Base-by-base conservation (phyloP, 2,888 invertebrate species). In the Aspidiotus destructor region DNA sequence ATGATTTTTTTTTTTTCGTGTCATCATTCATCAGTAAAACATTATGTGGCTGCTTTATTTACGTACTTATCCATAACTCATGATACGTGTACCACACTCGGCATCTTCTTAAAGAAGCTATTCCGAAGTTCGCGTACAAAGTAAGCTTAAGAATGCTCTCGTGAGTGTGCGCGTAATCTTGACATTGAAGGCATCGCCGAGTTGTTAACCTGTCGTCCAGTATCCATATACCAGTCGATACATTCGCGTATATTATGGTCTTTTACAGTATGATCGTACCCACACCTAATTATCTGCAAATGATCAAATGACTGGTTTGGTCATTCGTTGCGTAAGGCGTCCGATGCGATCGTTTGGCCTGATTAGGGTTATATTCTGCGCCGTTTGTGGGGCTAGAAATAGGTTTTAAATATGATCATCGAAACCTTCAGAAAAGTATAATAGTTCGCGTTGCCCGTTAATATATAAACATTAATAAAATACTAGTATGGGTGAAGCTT, bases 401-500 rank as follows among this genome's bases (percentile, higher is more conserved):
- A 28, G 58, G 67, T 28, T 58, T 67, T 58, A 17, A 60, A 60
- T 67, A 60, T 48, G 67, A 67, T 67, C 58, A 48, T 67, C 67
- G 40, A 53, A 67, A 60, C 67, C 67, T 67, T 67, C 67, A 58
- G 67, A 44, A 58, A 44, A 28, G 44, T 67, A 67, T 44, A 52
- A 58, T 58, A 52, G 67, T 58, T 63, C 53, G 41, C 48, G 48
- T n/a, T 63, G 52, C 63, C 63, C 54, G 63, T 63, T 63, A 67
- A 57, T 65, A 57, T 55, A 57, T 67, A 60, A 48, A 58, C 58
- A 67, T 67, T 58, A 58, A 67, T 67, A 67, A 67, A 67, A 67
- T 67, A 58, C 67, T 48, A 40, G 67, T 67, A 67, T 67, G 67
- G 67, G 60, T 67, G 67, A 67, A 60, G 67, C 58, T 67, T 65